These are phyloP conservation scores for Heliconius eleuchia DNA, from an alignment of 1,140 invertebrate genomes.

Conservation along the genomic window DNA sequence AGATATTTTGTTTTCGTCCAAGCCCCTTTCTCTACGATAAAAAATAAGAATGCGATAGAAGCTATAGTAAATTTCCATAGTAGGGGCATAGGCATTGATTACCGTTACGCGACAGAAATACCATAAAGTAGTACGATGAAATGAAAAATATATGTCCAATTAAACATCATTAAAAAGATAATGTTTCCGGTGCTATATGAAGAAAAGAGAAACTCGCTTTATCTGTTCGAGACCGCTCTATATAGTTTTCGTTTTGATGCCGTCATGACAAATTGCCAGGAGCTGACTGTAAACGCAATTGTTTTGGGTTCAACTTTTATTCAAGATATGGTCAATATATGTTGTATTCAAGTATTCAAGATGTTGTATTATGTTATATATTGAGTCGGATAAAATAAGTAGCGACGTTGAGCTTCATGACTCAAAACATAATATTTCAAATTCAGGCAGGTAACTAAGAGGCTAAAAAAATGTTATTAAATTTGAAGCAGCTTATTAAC, in stretches of 20 bases:
- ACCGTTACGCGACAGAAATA: conserved; percentile 38
- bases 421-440: no score
- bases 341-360: no score
- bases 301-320: background rate
- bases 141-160: conserved; percentile 39
- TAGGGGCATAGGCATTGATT: conserved; percentile 23
- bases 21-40: no score
- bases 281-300: background rate
- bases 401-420: no score
- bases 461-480: no score
- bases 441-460: no score
- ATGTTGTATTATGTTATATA: no score
- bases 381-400: no score
- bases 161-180: conserved; percentile 39
- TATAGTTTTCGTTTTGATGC: background rate
- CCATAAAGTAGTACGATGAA: conserved; percentile 36
- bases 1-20: no score
- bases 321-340: no score
- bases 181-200: conserved; percentile 42
- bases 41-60: background rate
- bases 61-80: conserved; percentile 28
- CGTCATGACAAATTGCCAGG: background rate
- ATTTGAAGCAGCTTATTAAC: no score
- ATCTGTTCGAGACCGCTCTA: conserved; percentile 25
- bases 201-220: conserved; percentile 34